Base-by-base conservation (phyloP, 2,888 invertebrate genomes). In the Nephrotoma guestfalica region DNA sequence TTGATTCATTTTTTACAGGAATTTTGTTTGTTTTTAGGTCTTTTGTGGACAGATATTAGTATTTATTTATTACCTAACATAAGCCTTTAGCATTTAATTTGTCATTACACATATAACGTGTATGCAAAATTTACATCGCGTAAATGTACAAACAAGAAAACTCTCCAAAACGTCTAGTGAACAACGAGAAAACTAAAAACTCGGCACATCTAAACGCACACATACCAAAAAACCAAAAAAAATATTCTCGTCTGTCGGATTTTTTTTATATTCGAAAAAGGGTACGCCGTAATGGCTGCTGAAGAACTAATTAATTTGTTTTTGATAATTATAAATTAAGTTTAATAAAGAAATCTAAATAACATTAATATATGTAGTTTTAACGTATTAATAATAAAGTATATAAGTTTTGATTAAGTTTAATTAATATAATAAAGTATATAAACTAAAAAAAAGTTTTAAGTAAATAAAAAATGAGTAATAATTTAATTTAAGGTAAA, bases 201-300 rank as follows among this genome's bases (percentile, higher is more conserved):
- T 85, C 41, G n/a, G 15, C 42, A 85, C 18, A 85, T 30, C 6
- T 9, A 71, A 71, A 71, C 71, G 71, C 71, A 71, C 71, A 71
- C 71, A 71, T 71, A 71, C 71, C 18, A 30, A 71, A 71, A 71
- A 30, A 42, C 1, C n/a, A 85, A 43, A 43, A 43, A 85, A 43
- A 30, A 30, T 83, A 85, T 85, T 85, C 85, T 43, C 84, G 84
- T 84, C 85, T 85, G 85, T 85, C 85, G 45, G 85, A 85, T 41
- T 41, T 85, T 41, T 85, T 42, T 41, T 43, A 85, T 18, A 43
- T 85, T 41, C 42, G 51, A 86, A 86, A 45, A 86, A 86, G 57
- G 57, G 51, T 43, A 86, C 86, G 86, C 86, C 57, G 86, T 86
- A 86, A 86, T 86, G 86, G 86, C 86, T 86, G 86, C 86, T 51